Evolutionary conservation across 2,797 vertebrate genomes (phyloP), one percentile per base, ranked within the genome.

Genomic region (Taenioides sp.): DNA sequence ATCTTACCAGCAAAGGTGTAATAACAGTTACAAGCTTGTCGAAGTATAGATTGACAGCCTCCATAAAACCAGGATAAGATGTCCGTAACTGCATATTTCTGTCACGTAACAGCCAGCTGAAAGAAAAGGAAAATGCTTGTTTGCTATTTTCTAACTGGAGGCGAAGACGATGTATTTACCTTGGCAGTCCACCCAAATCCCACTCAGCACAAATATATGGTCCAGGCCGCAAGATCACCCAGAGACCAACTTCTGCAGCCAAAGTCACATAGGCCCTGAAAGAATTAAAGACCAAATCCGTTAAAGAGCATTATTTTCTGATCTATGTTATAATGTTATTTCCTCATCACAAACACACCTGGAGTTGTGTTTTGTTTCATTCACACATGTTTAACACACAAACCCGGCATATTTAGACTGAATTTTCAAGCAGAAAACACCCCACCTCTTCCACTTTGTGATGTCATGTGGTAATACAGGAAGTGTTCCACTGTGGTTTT

Each of bases 221-320:
- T 62, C 97, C 97, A 17, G 97, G 97, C 49, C 96, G 94, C 75
- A 98, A 88, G 73, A 98, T 96, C 73, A 98, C 96, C 96, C 95
- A 96, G 37, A 98, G 90, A 49, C 95, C 96, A 2, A 95, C 77
- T 64, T 95, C 92, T n/a, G 91, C 93, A 43, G 97, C 96, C 82
- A 93, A 80, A 65, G 68, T 86, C 71, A 98, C 78, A 80, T 95
- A 98, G 31, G 92, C 92, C 90, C 97, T 98, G 68, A 69, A 55
- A 34, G 22, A 64, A 62, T 62, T 16, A 16, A 27, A 61, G 27
- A 27, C 11, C 18, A 61, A 37, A 61, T 18, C 7, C 25, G 37
- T 34, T 37, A 37, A 37, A 10, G 2, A 37, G 10, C 34, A 37
- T 2, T 10, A 37, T 37, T 37, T 34, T 37, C 34, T 37, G 34